Base-by-base conservation (phyloP, 2,888 invertebrate species). In the Sericinus montela region DNA sequence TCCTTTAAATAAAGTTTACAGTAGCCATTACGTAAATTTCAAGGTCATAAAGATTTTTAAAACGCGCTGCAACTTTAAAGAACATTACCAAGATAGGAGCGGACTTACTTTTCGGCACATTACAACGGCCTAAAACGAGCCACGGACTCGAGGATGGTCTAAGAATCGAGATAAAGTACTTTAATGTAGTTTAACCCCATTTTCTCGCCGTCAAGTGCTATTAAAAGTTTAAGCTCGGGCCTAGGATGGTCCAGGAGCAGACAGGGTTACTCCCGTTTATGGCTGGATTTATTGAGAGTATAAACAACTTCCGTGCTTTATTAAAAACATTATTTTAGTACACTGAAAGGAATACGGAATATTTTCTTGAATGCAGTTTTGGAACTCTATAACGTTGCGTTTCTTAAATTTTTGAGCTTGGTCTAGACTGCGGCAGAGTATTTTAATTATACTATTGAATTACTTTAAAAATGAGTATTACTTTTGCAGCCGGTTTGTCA, bases 121-220 rank as follows among this genome's bases (percentile, higher is more conserved):
- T 48, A 43, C 37, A 8, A n/a, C 42, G 23, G 43, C 30, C 37
- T 47, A 19, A 41, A 29, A 29, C 38, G 41, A 16, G 32, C 35
- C 16, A 10, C 16, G 48, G 48, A 46, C 44, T 43, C 52, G 30
- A 48, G 48, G 34, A 43, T 39, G 52, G 48, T 50, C 57, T 55
- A 66, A 73, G 69, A 72, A 69, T 72, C 65, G 63, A 61, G 72
- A 75, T 77, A 72, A 71, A 73, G 62, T 65, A 65, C 70, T 72
- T 43, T 69, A 70, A 73, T 71, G 70, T 69, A 66, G 65, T 69
- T 70, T 65, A 70, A 71, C 63, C 68, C 72, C 69, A 69, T 78
- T 78, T 68, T 72, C 68, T 67, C 63, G 68, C 63, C 68, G 71
- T 72, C 72, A 75, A 77, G 77, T 72, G 72, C 76, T 69, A 76